Evolutionary conservation across 1,140 invertebrate genomes (phyloP).

Genomic region (Portunus trituberculatus): DNA sequence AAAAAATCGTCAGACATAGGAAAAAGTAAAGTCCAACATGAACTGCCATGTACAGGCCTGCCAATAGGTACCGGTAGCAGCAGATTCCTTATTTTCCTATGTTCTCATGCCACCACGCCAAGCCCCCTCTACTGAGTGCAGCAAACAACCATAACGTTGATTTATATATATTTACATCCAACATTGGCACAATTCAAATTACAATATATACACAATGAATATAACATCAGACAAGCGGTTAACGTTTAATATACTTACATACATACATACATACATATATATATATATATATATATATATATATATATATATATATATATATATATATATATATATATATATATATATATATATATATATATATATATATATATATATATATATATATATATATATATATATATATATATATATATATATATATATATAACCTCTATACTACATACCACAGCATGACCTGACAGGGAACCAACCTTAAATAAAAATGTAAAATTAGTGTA

Average conservation of each 20-base stretch:
- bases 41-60: no score
- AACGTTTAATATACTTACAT: background rate
- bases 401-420: constrained; percentile 46
- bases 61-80: no score
- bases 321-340: constrained; percentile 41
- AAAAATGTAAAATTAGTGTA: background rate
- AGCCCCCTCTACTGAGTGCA: background rate
- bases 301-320: constrained; percentile 41
- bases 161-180: constrained; percentile 70
- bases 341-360: constrained; percentile 33
- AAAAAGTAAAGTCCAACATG: no score
- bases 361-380: constrained; percentile 46
- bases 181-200: constrained; percentile 70
- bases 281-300: constrained; percentile 42
- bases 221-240: constrained; percentile 27
- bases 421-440: constrained; percentile 16
- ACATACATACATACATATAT: constrained; percentile 36
- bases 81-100: no score
- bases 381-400: constrained; percentile 41
- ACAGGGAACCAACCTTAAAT: background rate
- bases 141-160: background rate
- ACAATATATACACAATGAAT: constrained; percentile 60
- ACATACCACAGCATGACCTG: background rate
- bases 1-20: no score
- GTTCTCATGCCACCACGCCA: no score